Evolutionary conservation across 2,797 vertebrate genomes (phyloP).

Genomic region (Carduelis carduelis): DNA sequence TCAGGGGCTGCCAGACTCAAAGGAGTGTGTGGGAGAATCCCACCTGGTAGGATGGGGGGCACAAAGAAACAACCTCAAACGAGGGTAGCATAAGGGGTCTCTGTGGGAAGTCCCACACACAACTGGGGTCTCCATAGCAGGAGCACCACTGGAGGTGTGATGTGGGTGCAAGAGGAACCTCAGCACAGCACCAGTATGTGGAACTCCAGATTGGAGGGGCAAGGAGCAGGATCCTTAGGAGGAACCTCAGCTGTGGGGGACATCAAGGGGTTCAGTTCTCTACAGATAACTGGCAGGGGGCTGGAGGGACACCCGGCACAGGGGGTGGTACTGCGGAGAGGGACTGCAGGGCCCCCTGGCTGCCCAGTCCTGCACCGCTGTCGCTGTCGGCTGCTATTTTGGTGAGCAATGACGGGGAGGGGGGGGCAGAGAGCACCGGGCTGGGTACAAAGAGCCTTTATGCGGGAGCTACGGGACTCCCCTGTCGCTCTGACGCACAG

Average conservation of each 20-base stretch:
- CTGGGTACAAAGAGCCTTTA: constrained; percentile 8
- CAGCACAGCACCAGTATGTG: neutral
- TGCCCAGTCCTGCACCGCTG: neutral
- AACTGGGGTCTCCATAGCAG: fast-evolving
- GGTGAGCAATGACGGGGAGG: neutral
- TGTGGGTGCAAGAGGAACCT: neutral
- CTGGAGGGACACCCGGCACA: neutral
- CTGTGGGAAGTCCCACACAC: neutral
- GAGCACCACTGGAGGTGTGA: neutral
- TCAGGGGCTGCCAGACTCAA: neutral
- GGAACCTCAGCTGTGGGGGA: neutral
- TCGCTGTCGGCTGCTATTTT: neutral
- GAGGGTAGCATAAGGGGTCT: neutral
- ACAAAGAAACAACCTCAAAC: neutral
- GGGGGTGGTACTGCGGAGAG: fast-evolving
- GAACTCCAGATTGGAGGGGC: neutral
- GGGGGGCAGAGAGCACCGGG: neutral
- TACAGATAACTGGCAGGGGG: neutral
- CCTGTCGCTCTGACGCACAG: neutral
- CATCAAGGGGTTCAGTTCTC: neutral
- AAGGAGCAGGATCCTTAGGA: neutral
- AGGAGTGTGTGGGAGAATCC: neutral
- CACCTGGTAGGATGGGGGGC: neutral
- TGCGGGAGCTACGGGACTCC: neutral
- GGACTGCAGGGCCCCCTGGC: neutral